phyloP scores from a whole-genome alignment of 2,888 invertebrate species.

The Stratiomys singularior region DNA sequence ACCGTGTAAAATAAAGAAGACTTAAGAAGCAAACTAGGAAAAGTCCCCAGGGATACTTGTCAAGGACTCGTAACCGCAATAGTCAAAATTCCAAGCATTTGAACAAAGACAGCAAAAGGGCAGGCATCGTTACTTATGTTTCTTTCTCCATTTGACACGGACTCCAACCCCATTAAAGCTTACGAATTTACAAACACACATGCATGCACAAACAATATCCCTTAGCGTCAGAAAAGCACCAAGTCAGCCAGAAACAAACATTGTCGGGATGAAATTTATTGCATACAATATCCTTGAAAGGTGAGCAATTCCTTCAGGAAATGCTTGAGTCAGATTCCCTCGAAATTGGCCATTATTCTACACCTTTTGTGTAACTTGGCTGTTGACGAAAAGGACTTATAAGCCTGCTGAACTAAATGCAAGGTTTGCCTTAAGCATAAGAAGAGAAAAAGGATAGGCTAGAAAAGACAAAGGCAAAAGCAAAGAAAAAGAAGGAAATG shows the following conservation, averaged over 20 bases:
- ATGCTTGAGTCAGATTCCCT: not conserved
- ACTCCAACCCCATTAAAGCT: not conserved
- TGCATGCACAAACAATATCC: conserved; percentile 1
- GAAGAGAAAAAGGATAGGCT: no score
- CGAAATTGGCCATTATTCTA: not conserved
- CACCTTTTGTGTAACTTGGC: not conserved
- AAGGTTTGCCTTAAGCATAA: no score
- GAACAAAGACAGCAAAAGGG: not conserved
- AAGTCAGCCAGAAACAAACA: conserved; percentile 35
- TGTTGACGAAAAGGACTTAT: not conserved
- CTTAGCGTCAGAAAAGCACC: not conserved
- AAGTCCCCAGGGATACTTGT: no score
- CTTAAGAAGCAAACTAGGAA: no score
- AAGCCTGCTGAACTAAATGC: no score
- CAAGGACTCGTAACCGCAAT: no score
- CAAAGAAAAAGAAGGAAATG: not conserved
- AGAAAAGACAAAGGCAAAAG: not conserved
- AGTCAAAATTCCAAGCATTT: no score
- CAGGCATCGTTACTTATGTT: not conserved
- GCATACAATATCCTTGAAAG: not conserved
- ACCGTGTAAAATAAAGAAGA: no score
- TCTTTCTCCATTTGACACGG: not conserved
- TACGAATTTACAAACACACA: not conserved
- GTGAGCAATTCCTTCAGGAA: conserved; percentile 21
- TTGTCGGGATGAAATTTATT: conserved; percentile 19